phyloP scores from a whole-genome alignment of 2,113 vertebrate genomes.

The Siniperca knerii region DNA sequence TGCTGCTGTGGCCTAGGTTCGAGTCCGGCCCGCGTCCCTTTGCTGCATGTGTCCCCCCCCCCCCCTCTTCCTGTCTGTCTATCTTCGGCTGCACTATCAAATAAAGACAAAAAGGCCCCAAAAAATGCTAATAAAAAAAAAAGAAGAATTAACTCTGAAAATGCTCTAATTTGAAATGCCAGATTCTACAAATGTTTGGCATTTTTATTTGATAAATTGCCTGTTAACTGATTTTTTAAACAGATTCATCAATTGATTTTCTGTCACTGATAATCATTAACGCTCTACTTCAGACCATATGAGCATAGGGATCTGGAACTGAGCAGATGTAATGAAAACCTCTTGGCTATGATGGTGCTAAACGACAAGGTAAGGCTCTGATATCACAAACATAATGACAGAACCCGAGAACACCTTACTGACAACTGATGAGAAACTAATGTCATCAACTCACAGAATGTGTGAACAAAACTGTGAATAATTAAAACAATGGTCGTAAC shows the following conservation, averaged over 20 bases:
- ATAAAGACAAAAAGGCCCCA: too few relatives aligned
- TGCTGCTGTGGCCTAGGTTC: too few relatives aligned
- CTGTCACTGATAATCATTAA: neutral
- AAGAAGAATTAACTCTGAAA: too few relatives aligned
- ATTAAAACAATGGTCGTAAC: neutral
- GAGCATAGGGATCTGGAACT: neutral
- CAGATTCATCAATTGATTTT: neutral
- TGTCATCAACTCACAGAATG: neutral
- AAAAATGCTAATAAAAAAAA: too few relatives aligned
- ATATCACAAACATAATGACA: neutral
- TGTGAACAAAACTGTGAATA: neutral
- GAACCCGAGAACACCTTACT: neutral
- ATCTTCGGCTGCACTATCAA: too few relatives aligned
- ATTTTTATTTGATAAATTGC: neutral
- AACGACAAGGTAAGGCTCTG: neutral
- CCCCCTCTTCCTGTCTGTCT: too few relatives aligned
- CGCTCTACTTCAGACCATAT: neutral
- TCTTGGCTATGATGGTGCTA: neutral
- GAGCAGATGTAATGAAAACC: neutral
- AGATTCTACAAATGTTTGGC: neutral
- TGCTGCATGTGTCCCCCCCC: too few relatives aligned
- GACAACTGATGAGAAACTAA: constrained; percentile 18
- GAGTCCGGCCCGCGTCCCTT: too few relatives aligned
- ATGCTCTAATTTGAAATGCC: too few relatives aligned
- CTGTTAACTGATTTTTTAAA: neutral